Evolutionary conservation across 2,113 vertebrate genomes (phyloP).

Genomic region (Tragelaphus buxtoni): DNA sequence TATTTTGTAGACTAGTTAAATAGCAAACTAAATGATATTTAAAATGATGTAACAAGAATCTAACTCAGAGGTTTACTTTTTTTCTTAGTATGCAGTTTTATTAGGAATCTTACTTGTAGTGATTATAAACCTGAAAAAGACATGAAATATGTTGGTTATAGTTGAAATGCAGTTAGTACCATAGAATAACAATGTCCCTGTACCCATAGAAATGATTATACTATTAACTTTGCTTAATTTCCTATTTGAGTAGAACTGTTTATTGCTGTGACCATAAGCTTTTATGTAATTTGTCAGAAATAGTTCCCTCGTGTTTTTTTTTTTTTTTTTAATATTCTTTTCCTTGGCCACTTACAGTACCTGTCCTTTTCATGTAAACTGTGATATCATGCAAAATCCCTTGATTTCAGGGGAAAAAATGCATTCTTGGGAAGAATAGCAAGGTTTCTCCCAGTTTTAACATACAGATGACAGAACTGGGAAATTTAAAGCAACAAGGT

Average conservation of each 20-base stretch:
- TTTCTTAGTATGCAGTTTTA: background rate
- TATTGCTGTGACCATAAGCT: background rate
- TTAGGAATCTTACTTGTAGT: background rate
- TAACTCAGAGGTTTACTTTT: background rate
- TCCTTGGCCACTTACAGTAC: background rate
- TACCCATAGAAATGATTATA: background rate
- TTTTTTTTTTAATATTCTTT: background rate
- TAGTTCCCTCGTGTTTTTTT: background rate
- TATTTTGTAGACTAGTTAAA: background rate
- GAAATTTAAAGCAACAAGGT: background rate
- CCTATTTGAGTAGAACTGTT: background rate
- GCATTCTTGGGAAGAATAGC: background rate
- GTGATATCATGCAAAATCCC: background rate
- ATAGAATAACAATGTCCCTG: background rate
- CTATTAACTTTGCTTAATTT: background rate
- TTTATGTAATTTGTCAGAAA: background rate
- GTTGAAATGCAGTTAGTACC: background rate
- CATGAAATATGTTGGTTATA: background rate
- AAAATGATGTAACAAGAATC: background rate
- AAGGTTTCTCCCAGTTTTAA: background rate
- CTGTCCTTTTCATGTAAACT: background rate
- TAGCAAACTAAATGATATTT: background rate
- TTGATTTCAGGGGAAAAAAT: background rate
- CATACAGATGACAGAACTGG: background rate
- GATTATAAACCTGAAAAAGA: background rate